These are phyloP conservation scores for Platyura marginata DNA, from an alignment of 1,140 invertebrate species.

Conservation along the genomic window DNA sequence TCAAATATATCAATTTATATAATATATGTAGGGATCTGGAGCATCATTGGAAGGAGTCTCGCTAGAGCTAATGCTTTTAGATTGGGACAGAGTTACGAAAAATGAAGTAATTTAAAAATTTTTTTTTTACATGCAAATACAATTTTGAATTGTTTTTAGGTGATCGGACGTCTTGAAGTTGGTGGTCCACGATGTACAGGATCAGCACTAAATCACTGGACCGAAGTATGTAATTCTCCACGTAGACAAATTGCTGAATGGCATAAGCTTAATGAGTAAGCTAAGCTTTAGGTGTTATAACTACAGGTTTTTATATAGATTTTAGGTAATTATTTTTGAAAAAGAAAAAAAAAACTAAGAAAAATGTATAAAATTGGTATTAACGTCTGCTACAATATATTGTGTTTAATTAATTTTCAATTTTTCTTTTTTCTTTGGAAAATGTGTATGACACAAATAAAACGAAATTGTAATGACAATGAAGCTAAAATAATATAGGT, in stretches of 20 bases:
- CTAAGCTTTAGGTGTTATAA: too few relatives aligned
- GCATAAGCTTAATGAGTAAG: slow-evolving; percentile 88
- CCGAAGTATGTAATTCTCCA: slow-evolving; percentile 89
- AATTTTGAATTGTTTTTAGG: slow-evolving; percentile 30
- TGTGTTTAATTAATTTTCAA: too few relatives aligned
- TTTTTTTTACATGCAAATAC: slow-evolving; percentile 1
- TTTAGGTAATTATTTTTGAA: too few relatives aligned
- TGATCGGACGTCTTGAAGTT: slow-evolving; percentile 84
- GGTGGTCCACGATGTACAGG: slow-evolving; percentile 60
- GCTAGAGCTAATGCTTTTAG: slow-evolving; percentile 81
- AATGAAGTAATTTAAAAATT: slow-evolving; percentile 57
- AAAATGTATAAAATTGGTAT: too few relatives aligned
- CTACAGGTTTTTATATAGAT: too few relatives aligned
- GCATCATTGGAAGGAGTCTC: slow-evolving; percentile 78
- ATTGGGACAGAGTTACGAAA: slow-evolving; percentile 95
- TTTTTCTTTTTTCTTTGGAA: too few relatives aligned
- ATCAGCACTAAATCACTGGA: slow-evolving; percentile 84
- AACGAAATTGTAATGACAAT: too few relatives aligned
- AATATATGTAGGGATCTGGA: slow-evolving; percentile 28
- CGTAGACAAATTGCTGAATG: slow-evolving; percentile 93
- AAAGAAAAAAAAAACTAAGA: too few relatives aligned
- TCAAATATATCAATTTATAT: not conserved
- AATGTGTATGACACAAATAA: too few relatives aligned
- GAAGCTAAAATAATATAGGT: too few relatives aligned
- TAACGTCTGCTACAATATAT: too few relatives aligned